Evolutionary conservation across 2,797 vertebrate genomes (phyloP), one percentile per base, ranked within the genome.

Genomic region (Chelonia mydas): DNA sequence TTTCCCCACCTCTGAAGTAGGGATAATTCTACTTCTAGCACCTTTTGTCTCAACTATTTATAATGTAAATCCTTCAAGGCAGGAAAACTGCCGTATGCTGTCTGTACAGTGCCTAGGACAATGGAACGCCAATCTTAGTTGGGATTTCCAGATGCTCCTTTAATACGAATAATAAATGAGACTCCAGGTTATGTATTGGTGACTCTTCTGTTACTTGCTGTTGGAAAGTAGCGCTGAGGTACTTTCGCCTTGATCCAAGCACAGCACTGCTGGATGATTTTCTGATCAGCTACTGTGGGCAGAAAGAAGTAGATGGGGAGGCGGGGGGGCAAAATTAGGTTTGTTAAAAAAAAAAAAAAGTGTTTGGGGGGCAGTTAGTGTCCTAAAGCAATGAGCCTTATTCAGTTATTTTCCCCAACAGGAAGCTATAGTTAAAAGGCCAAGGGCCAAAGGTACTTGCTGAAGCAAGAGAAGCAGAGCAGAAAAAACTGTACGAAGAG

Each of bases 371-470:
- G 49, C 7, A 9, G 9, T 1, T 65, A 33, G 0, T 94, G 94
- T 96, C 92, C 92, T 94, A 65, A 72, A 96, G 90, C 96, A 88
- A 92, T 87, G 68, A 94, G 86, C 93, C 91, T 96, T 93, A 81
- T 93, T 97, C 92, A 96, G 92, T 90, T 94, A 2, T 95, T 97
- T 97, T 96, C 86, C 76, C 84, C 84, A 95, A 95, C 11, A 50
- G 93, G 92, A 98, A 95, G 85, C 61, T 91, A 59, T 37, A 89
- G 81, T 89, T 91, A 76, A 94, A 90, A 84, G n/a, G 77, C 53
- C 59, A 2, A 47, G 83, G 37, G 31, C 74, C 47, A 65, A 2
- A n/a, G 81, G 41, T 49, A 23, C 23, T 96, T 96, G 94, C 88
- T 97, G 86, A 92, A 92, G 74, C 91, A 90, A 84, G 37, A 84